Base-by-base conservation (phyloP, 2,888 invertebrate species). In the Mechanitis messenoides region DNA sequence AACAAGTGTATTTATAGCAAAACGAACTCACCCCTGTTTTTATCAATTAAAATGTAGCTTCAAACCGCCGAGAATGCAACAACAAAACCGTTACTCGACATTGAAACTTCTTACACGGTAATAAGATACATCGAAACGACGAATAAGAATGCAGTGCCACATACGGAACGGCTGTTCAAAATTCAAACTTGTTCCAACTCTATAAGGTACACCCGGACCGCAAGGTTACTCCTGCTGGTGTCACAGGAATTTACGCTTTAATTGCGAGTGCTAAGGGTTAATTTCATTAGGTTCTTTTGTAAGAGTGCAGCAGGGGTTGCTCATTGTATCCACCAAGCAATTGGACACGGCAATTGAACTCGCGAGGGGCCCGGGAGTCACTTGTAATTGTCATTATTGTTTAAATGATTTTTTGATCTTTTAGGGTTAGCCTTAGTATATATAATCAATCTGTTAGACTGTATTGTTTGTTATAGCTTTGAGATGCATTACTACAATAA, bases 31-130 rank as follows among this genome's bases (percentile, higher is more conserved):
- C 80, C 79, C 78, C 73, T 67, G 71, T 71, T 80, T 78, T 82
- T 79, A 81, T 81, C 81, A 84, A 84, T 85, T 84, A 81, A 80
- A 78, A 76, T 76, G 76, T 76, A 70, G 77, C 75, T 74, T 71
- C 68, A 68, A 61, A 66, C 66, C 67, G 67, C 67, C 62, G 65
- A 69, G 72, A 69, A 71, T 71, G 69, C 64, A 68, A 67, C 65
- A 67, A 33, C 33, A 31, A 47, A 33, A 53, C n/a, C 20, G 20
- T 31, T 66, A 70, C 61, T 35, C 63, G 7, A 74, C 59, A 66
- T 55, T 47, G 33, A 63, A 68, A 70, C 60, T 59, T 74, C 71
- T 56, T 1, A 0, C 50, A 33, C 59, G 7, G 11, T 1, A 0
- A 35, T 66, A 65, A 67, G 56, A 56, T 33, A 53, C 65, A 69